Conservation (phyloP, 2,797 vertebrate species). For the Ptychobarbus kaznakovi region DNA sequence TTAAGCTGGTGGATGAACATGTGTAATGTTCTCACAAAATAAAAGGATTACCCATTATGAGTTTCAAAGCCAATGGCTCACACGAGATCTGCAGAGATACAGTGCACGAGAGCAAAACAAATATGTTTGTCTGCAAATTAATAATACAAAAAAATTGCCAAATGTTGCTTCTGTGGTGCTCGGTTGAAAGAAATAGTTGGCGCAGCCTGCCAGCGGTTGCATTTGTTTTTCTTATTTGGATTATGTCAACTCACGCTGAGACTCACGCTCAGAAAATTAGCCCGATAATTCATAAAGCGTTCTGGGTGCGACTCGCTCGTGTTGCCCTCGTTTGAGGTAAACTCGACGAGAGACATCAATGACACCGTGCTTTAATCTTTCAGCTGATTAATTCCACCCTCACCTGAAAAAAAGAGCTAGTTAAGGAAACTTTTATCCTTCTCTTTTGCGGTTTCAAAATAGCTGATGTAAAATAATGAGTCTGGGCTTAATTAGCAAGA, state of each 20-base stretch:
- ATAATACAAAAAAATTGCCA: slow-evolving; percentile 34
- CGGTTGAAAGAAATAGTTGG: slow-evolving; percentile 20
- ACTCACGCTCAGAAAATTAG: slow-evolving; percentile 39
- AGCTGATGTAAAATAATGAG: slow-evolving; percentile 68
- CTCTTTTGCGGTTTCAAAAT: slow-evolving; percentile 55
- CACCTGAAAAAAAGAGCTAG: slow-evolving; percentile 55
- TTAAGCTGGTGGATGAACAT: slow-evolving; percentile 42
- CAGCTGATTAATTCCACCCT: slow-evolving; percentile 61
- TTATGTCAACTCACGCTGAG: slow-evolving; percentile 44
- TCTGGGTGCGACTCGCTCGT: slow-evolving; percentile 17
- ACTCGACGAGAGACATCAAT: slow-evolving; percentile 54
- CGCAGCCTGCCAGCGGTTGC: background rate
- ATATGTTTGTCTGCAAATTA: slow-evolving; percentile 48
- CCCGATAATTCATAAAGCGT: slow-evolving; percentile 40
- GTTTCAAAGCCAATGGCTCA: slow-evolving; percentile 42
- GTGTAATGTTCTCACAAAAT: slow-evolving; percentile 38
- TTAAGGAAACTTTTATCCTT: slow-evolving; percentile 52
- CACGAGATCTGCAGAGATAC: background rate
- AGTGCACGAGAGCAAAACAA: slow-evolving; percentile 41
- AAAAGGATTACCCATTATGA: slow-evolving; percentile 36
- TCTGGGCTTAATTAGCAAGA: slow-evolving; percentile 64
- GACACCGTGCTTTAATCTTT: slow-evolving; percentile 58
- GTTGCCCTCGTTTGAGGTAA: slow-evolving; percentile 49
- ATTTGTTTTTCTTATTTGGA: slow-evolving; percentile 34
- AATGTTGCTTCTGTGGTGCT: slow-evolving; percentile 32